phyloP scores from a whole-genome alignment of 2,888 invertebrate species.

The Endotricha flammealis region DNA sequence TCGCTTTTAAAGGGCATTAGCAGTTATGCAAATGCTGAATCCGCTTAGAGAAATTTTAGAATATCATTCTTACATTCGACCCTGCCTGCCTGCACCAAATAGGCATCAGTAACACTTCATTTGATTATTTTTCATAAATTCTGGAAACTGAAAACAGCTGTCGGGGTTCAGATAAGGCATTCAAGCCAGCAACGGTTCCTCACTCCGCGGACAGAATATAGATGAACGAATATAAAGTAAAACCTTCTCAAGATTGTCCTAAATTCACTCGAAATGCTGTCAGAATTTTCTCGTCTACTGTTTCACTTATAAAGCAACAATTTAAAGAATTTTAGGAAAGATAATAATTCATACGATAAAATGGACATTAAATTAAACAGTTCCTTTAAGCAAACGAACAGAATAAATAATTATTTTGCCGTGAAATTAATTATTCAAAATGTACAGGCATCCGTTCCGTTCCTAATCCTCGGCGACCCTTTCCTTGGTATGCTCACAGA shows the following conservation, averaged over 20 bases:
- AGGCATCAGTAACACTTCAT: neutral
- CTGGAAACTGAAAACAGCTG: conserved; percentile 31
- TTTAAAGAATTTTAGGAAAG: too few relatives aligned
- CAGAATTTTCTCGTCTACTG: conserved; percentile 27
- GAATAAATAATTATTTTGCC: conserved; percentile 15
- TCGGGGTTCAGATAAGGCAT: conserved; percentile 50
- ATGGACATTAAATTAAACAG: neutral
- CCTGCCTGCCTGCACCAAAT: conserved; percentile 11
- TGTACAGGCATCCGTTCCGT: conserved; percentile 27
- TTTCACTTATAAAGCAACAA: neutral
- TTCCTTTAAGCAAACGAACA: neutral
- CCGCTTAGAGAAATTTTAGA: conserved; percentile 29
- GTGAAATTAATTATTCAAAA: conserved; percentile 27
- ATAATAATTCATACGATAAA: too few relatives aligned
- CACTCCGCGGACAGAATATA: conserved; percentile 44
- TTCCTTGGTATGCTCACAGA: conserved; percentile 21
- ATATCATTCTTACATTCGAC: conserved; percentile 26
- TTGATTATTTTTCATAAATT: conserved; percentile 7
- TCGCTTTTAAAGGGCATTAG: conserved; percentile 31
- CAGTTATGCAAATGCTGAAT: conserved; percentile 37
- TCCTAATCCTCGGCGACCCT: conserved; percentile 42
- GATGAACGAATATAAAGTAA: conserved; percentile 53
- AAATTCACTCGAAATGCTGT: conserved; percentile 46
- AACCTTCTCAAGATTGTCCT: conserved; percentile 39
- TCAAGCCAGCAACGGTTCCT: conserved; percentile 42